A percentile compares a stretch with the other conserved stretches of the same genome.
Evolutionary conservation across 2,797 vertebrate genomes (phyloP).

Genomic region (Rallus crepitans): DNA sequence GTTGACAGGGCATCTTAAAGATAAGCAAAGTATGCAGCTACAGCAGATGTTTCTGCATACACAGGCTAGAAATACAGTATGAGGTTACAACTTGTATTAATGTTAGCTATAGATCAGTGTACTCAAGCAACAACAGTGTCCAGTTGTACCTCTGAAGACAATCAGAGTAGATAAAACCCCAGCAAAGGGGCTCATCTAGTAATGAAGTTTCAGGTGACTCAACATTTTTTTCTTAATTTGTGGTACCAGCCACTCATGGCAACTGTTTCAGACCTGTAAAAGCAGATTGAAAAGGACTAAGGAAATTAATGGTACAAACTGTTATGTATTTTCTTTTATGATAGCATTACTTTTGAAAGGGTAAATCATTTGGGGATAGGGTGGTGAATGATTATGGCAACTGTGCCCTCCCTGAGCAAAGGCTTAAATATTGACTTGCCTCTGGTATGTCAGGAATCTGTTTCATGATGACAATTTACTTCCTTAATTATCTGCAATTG

Average conservation of each 20-base stretch:
- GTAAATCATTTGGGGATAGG: not conserved
- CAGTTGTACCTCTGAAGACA: not conserved
- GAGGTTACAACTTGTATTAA: not conserved
- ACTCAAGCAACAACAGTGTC: not conserved
- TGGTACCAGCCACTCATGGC: not conserved
- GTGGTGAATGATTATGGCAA: not conserved
- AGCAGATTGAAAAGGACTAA: not conserved
- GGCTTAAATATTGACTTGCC: not conserved
- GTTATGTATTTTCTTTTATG: not conserved
- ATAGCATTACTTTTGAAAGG: not conserved
- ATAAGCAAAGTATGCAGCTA: not conserved
- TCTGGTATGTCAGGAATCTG: not conserved
- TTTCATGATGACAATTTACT: not conserved
- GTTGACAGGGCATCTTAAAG: not conserved
- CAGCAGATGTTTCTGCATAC: not conserved
- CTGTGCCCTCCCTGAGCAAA: not conserved
- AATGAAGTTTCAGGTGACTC: not conserved
- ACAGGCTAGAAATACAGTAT: not conserved
- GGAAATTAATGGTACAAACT: not conserved
- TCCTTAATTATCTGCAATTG: not conserved
- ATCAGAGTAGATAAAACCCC: not conserved
- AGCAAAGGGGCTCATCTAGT: not conserved
- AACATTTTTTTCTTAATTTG: not conserved
- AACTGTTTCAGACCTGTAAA: not conserved
- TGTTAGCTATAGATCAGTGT: not conserved